Evolutionary conservation across 2,797 vertebrate species (phyloP).

Genomic region (Premnoplex brunnescens): DNA sequence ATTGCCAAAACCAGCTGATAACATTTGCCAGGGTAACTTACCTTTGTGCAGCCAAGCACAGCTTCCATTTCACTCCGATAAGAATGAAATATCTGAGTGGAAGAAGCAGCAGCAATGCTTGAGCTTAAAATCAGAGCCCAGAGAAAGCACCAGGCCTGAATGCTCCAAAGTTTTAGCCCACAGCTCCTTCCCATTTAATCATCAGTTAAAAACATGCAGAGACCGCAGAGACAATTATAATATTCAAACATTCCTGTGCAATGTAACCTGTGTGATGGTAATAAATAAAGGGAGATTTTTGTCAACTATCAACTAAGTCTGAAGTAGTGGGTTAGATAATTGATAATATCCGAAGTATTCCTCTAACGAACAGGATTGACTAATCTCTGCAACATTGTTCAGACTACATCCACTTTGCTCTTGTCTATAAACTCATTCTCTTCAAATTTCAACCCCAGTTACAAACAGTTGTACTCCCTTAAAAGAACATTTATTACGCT

Average conservation of each 20-base stretch:
- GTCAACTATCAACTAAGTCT: background rate
- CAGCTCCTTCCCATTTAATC: background rate
- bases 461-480: too few species aligned
- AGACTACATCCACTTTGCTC: too few species aligned
- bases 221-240: background rate
- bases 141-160: background rate
- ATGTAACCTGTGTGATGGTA: background rate
- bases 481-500: too few species aligned
- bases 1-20: constrained; percentile 44
- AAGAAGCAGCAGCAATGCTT: background rate
- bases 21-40: background rate
- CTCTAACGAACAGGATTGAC: background rate
- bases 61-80: background rate
- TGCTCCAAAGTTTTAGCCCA: background rate
- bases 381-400: background rate
- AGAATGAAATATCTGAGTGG: background rate
- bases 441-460: too few species aligned
- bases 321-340: background rate
- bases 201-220: background rate
- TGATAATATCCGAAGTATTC: background rate
- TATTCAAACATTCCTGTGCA: background rate
- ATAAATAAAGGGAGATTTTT: background rate
- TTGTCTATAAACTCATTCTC: too few species aligned
- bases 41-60: background rate
- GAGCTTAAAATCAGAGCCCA: background rate